Base-by-base conservation (phyloP, 2,113 vertebrate genomes). In the Dipodomys spectabilis region DNA sequence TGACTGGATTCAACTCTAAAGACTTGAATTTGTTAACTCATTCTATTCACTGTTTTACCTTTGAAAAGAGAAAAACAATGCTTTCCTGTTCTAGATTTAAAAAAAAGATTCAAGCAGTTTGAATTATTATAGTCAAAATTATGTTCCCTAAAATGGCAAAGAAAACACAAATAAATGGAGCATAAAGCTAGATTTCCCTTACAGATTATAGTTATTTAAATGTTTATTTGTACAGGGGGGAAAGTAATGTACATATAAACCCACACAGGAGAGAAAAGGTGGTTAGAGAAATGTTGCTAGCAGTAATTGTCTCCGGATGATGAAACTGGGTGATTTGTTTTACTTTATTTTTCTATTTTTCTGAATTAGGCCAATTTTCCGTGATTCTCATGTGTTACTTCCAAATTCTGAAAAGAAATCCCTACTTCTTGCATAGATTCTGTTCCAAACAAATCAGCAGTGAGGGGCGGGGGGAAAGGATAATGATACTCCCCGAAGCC, bases 311-410 rank as follows among this genome's bases (percentile, higher is more conserved):
- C 73, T 88, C 57, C n/a, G 73, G 30, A 4, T 73, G 35, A 83
- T 90, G 67, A 86, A 86, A 60, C 44, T 30, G 18, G 39, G 25
- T 25, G 71, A 86, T 60, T 92, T 68, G 39, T 80, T 80, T 87
- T 13, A 74, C 32, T 83, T 86, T 83, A 30, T 64, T 92, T 92
- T 90, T 65, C 86, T n/a, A 28, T 83, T 90, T 80, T 83, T 88
- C 90, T 71, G 67, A 79, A 74, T 79, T 83, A 79, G 30, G 64
- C 35, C 25, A 44, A 82, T 87, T 69, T 90, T 87, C 49, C 35
- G 68, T 75, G 44, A 74, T 73, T 88, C 20, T 83, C 19, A 12
- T 73, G 8, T 68, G 60, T 74, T 79, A 39, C 60, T 82, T 82
- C 72, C 71, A 49, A n/a, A 73, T 35, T 72, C 81, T 72, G 57